These are phyloP conservation scores for Cardiocondyla obscurior DNA, from an alignment of 1,140 invertebrate species.

Conservation along the genomic window DNA sequence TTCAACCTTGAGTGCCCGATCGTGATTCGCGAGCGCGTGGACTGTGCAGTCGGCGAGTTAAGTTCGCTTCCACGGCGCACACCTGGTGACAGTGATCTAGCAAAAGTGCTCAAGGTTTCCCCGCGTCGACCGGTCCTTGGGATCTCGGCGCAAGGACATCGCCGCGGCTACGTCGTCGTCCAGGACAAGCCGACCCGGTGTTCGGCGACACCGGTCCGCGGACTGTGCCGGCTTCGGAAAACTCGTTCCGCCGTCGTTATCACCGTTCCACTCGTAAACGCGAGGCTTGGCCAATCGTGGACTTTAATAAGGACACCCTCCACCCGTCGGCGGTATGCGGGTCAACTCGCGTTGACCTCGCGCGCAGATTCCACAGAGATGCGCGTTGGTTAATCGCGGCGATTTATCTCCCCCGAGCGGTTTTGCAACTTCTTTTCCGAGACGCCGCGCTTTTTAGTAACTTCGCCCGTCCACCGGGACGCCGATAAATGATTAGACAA, in stretches of 20 bases:
- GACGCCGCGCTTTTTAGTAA: not conserved
- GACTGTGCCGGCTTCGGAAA: not conserved
- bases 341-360: not conserved
- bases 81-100: slow-evolving; percentile 50
- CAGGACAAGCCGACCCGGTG: too few relatives aligned
- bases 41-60: slow-evolving; percentile 20
- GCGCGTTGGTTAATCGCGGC: not conserved
- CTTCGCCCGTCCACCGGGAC: not conserved
- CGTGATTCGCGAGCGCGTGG: slow-evolving; percentile 30
- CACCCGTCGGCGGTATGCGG: not conserved
- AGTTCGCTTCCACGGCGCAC: not conserved
- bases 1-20: slow-evolving; percentile 49
- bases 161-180: not conserved
- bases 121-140: not conserved
- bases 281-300: not conserved
- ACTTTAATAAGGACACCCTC: slow-evolving; percentile 20
- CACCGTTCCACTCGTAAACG: not conserved
- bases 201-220: too few relatives aligned
- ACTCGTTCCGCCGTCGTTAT: not conserved
- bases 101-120: slow-evolving; percentile 38
- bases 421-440: slow-evolving; percentile 29
- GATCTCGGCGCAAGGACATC: not conserved
- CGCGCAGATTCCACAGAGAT: slow-evolving; percentile 16
- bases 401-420: slow-evolving; percentile 24
- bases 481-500: slow-evolving; percentile 6